phyloP scores from a whole-genome alignment of 2,888 invertebrate species.

The Drosophila parthenogenetica region DNA sequence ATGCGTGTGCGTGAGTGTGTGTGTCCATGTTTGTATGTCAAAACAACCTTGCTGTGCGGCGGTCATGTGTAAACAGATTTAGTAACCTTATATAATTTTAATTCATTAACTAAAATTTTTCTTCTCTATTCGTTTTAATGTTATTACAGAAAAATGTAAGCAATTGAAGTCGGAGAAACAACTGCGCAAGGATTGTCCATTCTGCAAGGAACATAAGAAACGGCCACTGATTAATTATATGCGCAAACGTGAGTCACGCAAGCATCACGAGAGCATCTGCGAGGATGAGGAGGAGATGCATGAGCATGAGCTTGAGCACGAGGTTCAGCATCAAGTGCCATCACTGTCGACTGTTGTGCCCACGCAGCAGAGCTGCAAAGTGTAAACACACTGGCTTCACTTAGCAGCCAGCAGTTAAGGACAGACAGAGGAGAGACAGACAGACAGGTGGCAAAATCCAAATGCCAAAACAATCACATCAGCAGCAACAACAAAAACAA shows the following conservation, averaged over 20 bases:
- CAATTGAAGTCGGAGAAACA: slow-evolving; percentile 82
- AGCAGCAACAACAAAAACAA: slow-evolving; percentile 28
- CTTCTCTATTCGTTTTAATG: slow-evolving; percentile 9
- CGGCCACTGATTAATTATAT: slow-evolving; percentile 85
- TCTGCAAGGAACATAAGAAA: slow-evolving; percentile 86
- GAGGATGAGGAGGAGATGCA: slow-evolving; percentile 85
- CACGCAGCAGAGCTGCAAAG: slow-evolving; percentile 73
- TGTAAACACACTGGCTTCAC: slow-evolving; percentile 36
- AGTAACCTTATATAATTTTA: slow-evolving; percentile 1
- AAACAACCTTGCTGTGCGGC: slow-evolving; percentile 13
- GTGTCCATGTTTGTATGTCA: slow-evolving; percentile 13
- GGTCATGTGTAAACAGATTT: slow-evolving; percentile 21
- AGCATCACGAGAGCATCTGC: slow-evolving; percentile 85
- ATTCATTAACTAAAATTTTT: slow-evolving; percentile 4
- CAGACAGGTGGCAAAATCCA: slow-evolving; percentile 40
- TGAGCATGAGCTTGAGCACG: slow-evolving; percentile 78
- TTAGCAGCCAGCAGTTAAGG: slow-evolving; percentile 22
- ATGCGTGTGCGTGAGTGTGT: not conserved
- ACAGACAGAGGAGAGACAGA: slow-evolving; percentile 23
- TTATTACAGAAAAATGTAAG: slow-evolving; percentile 80
- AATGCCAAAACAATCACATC: slow-evolving; percentile 34
- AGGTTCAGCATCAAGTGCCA: slow-evolving; percentile 54
- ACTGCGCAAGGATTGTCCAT: slow-evolving; percentile 85
- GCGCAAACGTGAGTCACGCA: slow-evolving; percentile 85
- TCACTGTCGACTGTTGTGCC: slow-evolving; percentile 55